phyloP scores from a whole-genome alignment of 2,113 vertebrate species.

The Turdus rufiventris region DNA sequence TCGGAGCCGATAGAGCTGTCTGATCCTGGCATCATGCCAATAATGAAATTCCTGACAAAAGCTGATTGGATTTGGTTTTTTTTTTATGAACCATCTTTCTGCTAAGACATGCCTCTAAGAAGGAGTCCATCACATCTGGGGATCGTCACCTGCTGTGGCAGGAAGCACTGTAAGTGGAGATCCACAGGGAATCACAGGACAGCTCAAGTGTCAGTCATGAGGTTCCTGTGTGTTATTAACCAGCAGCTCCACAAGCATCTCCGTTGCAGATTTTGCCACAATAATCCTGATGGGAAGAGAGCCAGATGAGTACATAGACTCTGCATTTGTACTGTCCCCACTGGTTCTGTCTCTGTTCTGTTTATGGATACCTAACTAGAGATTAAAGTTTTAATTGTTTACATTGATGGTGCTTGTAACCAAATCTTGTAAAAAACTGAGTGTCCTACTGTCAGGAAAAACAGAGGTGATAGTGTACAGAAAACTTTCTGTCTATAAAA shows the following conservation, averaged over 20 bases:
- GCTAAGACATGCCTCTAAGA: not conserved
- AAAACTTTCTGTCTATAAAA: not conserved
- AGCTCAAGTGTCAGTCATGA: not conserved
- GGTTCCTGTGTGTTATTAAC: not conserved
- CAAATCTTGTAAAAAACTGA: not conserved
- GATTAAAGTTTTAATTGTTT: slow-evolving; percentile 18
- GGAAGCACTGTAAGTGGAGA: not conserved
- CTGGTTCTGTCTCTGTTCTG: not conserved
- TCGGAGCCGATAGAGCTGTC: not conserved
- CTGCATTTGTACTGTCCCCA: not conserved
- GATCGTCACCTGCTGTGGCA: accelerated
- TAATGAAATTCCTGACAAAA: not conserved
- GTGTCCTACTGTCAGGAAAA: not conserved
- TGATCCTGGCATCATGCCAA: not conserved
- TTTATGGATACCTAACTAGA: not conserved
- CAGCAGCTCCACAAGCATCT: not conserved
- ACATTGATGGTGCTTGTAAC: not conserved
- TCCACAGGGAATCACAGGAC: not conserved
- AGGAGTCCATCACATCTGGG: not conserved
- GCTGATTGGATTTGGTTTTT: not conserved
- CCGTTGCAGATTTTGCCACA: not conserved
- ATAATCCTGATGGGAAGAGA: not conserved
- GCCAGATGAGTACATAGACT: not conserved
- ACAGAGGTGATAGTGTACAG: not conserved
- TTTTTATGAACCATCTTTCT: not conserved